Conservation (phyloP, 2,113 vertebrate genomes). For the Ceyx margarethae region DNA sequence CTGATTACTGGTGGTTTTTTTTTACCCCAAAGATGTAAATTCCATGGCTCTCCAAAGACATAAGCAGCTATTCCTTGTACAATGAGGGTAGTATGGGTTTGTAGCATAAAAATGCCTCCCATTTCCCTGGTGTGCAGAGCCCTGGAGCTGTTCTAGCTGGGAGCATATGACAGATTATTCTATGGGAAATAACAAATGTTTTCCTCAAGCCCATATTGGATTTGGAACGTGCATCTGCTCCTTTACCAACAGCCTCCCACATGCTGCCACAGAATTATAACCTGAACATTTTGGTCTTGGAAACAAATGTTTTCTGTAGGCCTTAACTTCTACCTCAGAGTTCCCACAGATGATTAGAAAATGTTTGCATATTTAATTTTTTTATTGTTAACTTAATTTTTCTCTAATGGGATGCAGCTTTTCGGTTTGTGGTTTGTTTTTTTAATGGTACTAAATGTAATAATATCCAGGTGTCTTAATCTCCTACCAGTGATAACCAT, state of each 20-base stretch:
- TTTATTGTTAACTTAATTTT: not conserved
- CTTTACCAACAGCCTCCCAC: slow-evolving; percentile 19
- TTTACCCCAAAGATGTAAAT: not conserved
- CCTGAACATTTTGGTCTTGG: slow-evolving; percentile 14
- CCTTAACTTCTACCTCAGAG: not conserved
- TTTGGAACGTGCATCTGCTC: slow-evolving; percentile 46
- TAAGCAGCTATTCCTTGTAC: not conserved
- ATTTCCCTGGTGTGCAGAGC: not conserved
- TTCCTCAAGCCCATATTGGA: slow-evolving; percentile 11
- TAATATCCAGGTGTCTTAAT: not conserved
- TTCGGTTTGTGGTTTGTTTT: not conserved
- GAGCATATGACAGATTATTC: not conserved
- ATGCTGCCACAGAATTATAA: not conserved
- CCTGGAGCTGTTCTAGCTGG: not conserved
- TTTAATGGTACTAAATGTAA: not conserved
- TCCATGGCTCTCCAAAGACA: not conserved
- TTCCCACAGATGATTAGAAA: not conserved
- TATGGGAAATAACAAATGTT: slow-evolving; percentile 36
- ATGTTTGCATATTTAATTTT: not conserved
- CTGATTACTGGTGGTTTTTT: not conserved
- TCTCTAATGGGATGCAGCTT: slow-evolving; percentile 21
- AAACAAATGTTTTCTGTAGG: slow-evolving; percentile 17
- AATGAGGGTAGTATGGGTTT: not conserved
- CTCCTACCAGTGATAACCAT: not conserved
- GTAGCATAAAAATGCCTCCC: not conserved